Base-by-base conservation (phyloP, 2,888 invertebrate species). In the Cosmia trapezina region DNA sequence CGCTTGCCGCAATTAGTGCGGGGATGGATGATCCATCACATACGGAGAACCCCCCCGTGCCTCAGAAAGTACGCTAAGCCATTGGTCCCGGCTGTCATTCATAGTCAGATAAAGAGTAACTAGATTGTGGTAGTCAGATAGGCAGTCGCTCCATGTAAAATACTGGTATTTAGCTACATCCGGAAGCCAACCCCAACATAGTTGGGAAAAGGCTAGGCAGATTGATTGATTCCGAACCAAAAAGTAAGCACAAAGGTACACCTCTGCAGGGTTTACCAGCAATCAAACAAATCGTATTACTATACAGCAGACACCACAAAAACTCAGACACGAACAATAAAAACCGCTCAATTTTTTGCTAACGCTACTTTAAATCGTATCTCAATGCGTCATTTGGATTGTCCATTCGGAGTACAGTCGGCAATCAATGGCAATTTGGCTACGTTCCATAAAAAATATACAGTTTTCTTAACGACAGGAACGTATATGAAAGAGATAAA, bases 361-460 rank as follows among this genome's bases (percentile, higher is more conserved):
- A 22, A 78, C 63, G 11, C 17, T 49, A 22, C 49, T 63, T 56
- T 33, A 54, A 54, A 78, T 41, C 54, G 49, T 56, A 67, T 64
- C 45, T 19, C 54, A 47, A 61, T 78, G 78, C 78, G 67, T 73
- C 54, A 67, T 66, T 66, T 62, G 4, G 4, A 72, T 59, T 60
- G 78, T 45, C 49, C 53, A 51, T 19, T 47, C 49, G 12, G 41
- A 11, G 63, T 68, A 59, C 53, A 17, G 73, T 53, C 73, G 61
- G 54, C 60, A 78, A 64, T 56, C 63, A 45, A 78, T n/a, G 43
- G 33, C 41, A 22, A 61, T 65, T 78, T 78, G 68, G 78, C 64
- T 41, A 19, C n/a, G 51, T 57, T 78, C 78, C 78, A 73, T 64
- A 49, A 68, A 62, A 53, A 78, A 17, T 60, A 28, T 41, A 56